Evolutionary conservation across 2,888 invertebrate genomes (phyloP).

Genomic region (Seladonia tumulorum): DNA sequence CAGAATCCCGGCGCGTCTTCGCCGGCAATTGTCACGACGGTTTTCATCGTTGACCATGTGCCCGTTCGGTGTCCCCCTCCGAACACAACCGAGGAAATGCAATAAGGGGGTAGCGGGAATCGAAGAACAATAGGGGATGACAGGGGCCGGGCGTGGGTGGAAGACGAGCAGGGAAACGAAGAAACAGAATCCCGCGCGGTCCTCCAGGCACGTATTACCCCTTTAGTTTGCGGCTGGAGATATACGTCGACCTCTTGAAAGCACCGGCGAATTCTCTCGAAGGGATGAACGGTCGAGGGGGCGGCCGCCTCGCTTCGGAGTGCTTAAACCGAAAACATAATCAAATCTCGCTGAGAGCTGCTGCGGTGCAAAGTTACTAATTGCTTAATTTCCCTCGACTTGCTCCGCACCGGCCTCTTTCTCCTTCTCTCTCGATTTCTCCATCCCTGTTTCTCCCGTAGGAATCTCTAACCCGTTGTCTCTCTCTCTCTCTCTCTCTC

Average conservation of each 20-base stretch:
- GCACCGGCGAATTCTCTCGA: constrained; percentile 43
- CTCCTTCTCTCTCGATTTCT: not conserved
- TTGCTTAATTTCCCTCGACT: constrained; percentile 83
- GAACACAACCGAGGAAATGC: constrained; percentile 45
- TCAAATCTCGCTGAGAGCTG: constrained; percentile 83
- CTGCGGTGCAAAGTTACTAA: constrained; percentile 83
- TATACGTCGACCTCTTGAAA: constrained; percentile 70
- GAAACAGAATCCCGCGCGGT: constrained; percentile 46
- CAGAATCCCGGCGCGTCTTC: not conserved
- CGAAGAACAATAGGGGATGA: constrained; percentile 62
- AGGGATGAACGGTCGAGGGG: constrained; percentile 29
- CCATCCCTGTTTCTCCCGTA: not conserved
- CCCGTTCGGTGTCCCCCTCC: not conserved
- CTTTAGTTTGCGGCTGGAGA: constrained; percentile 64
- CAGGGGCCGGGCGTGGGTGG: constrained; percentile 26
- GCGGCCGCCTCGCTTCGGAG: constrained; percentile 62
- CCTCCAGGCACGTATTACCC: constrained; percentile 67
- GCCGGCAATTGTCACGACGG: not conserved
- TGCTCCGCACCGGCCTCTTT: constrained; percentile 50
- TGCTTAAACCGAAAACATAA: constrained; percentile 83
- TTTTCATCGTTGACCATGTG: constrained; percentile 3
- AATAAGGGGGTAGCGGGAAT: constrained; percentile 57
- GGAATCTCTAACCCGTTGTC: not conserved
- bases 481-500: not conserved
- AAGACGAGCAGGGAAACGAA: constrained; percentile 43